Percentiles rank a stretch among this genome's conserved stretches.
These are phyloP conservation scores for Drosophila mayaguana DNA, from an alignment of 2,888 invertebrate species.

Conservation along the genomic window DNA sequence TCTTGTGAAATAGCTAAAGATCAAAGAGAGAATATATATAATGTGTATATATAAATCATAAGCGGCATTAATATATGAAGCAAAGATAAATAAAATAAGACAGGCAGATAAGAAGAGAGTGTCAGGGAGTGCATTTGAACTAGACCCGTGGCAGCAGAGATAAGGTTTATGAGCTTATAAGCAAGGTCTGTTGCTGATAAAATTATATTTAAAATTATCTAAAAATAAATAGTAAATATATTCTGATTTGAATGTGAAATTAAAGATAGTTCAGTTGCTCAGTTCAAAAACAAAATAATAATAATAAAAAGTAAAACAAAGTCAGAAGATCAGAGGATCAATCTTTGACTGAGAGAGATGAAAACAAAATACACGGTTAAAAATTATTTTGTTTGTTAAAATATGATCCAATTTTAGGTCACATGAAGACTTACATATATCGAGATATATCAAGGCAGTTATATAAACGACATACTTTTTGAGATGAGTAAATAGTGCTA, in stretches of 20 bases:
- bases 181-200: background rate
- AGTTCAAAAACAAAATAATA: no score
- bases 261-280: background rate
- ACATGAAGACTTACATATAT: background rate
- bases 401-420: background rate
- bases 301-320: no score
- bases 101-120: slow-evolving; percentile 2
- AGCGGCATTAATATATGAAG: background rate
- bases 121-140: background rate
- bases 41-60: no score
- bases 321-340: no score
- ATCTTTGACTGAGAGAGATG: no score
- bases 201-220: background rate
- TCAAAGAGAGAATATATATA: background rate
- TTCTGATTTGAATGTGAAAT: background rate
- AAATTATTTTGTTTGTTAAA: background rate
- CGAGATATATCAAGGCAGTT: no score
- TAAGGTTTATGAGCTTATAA: background rate
- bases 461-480: no score
- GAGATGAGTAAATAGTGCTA: background rate
- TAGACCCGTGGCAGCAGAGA: background rate
- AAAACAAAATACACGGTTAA: background rate
- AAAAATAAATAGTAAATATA: background rate
- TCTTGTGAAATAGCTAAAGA: slow-evolving; percentile 30
- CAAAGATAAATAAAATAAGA: background rate